These are phyloP conservation scores for Andrena hattorfiana DNA, from an alignment of 2,888 invertebrate genomes.

Conservation along the genomic window DNA sequence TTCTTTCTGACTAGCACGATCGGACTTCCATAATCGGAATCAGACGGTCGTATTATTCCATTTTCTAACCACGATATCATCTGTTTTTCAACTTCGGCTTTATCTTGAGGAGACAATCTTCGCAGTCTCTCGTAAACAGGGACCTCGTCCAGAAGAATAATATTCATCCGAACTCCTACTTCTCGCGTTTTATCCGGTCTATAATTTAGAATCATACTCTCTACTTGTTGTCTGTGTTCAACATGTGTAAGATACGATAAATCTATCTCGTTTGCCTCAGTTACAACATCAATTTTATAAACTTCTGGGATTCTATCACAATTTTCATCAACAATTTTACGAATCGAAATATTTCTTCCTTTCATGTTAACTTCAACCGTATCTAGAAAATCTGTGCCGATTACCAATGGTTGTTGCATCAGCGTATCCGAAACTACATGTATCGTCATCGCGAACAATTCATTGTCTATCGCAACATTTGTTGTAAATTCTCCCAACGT, in stretches of 20 bases:
- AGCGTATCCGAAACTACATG: conserved; percentile 18
- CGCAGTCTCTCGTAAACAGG: conserved; percentile 1
- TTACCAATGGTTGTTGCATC: conserved; percentile 9
- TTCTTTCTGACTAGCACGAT: conserved; percentile 8
- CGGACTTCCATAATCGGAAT: conserved; percentile 11
- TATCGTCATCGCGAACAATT: not conserved
- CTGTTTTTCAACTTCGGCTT: not conserved
- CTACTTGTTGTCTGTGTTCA: not conserved
- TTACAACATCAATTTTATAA: not conserved
- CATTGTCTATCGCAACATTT: conserved; percentile 3
- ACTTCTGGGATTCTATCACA: not conserved
- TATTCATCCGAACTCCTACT: not conserved
- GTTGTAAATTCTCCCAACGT: not conserved
- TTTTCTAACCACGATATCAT: not conserved
- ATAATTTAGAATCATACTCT: not conserved
- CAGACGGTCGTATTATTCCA: not conserved
- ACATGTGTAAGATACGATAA: not conserved
- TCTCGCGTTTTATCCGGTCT: conserved; percentile 3
- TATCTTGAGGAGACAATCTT: not conserved
- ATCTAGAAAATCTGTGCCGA: conserved; percentile 28
- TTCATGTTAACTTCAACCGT: conserved; percentile 7
- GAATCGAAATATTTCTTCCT: not conserved
- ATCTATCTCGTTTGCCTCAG: not conserved
- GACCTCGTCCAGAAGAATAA: not conserved
- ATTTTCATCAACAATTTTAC: not conserved